phyloP scores from a whole-genome alignment of 1,140 invertebrate genomes.

The Laupala kohalensis region DNA sequence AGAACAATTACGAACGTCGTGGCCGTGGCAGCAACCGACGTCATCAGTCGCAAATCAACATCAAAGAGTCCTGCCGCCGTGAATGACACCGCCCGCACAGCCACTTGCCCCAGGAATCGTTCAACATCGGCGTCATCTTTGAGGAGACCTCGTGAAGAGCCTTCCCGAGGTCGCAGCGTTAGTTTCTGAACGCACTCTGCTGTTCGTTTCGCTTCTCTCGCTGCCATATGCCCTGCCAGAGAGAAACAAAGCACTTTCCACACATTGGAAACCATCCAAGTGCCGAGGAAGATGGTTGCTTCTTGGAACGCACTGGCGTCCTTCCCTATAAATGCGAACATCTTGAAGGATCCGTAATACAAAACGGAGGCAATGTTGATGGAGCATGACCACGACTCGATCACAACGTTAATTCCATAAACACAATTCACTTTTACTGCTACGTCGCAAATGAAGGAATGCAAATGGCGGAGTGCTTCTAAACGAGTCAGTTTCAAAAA shows the following conservation, averaged over 20 bases:
- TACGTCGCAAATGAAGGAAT: neutral
- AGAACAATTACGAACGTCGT: neutral
- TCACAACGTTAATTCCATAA: neutral
- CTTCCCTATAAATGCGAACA: neutral
- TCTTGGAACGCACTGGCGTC: neutral
- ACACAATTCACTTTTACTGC: neutral
- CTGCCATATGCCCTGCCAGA: neutral
- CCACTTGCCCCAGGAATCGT: neutral
- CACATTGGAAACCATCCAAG: neutral
- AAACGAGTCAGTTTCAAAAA: too few relatives aligned
- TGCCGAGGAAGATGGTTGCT: neutral
- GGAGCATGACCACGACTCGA: neutral
- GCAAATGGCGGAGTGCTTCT: neutral
- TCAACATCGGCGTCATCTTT: neutral
- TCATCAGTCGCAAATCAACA: neutral
- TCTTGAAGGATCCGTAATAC: neutral
- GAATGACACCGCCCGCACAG: neutral
- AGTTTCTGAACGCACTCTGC: neutral
- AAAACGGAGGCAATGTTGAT: neutral
- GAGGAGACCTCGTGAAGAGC: too few relatives aligned
- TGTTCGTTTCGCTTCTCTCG: neutral
- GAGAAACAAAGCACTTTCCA: neutral
- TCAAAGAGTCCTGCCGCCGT: neutral
- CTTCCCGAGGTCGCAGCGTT: neutral
- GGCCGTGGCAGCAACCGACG: neutral